Base-by-base conservation (phyloP, 2,797 vertebrate species). In the Dallia pectoralis region DNA sequence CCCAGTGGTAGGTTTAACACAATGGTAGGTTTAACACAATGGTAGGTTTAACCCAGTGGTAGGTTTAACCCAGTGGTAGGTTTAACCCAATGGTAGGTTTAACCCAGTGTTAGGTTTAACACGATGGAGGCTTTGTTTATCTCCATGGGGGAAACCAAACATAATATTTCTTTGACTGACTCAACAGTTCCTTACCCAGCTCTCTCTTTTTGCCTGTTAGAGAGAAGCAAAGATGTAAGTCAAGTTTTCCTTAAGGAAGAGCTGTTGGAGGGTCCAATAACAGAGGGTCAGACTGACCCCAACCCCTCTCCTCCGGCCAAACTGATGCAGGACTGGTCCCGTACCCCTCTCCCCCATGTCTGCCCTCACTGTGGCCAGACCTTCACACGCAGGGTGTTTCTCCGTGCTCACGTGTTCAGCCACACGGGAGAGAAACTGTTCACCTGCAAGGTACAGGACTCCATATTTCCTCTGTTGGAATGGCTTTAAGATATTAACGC, bases 401-500 rank as follows among this genome's bases (percentile, higher is more conserved):
- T 98, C 15, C 95, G 96, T 0, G 95, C 94, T 18, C 96, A 97
- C 8, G 93, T 96, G 80, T 94, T 93, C 83, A 96, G 94, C 4
- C 96, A 97, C 91, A 97, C 96, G 0, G 95, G 95, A n/a, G 95
- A 96, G 78, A 94, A 96, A 79, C 95, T 96, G 25, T 97, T 95
- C 84, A 93, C 91, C 5, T 97, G 96, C 90, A 93, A 93, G 68
- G 70, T 71, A 51, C 47, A 11, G 89, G 91, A 90, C 8, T 56
- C n/a, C n/a, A 56, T 1, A 56, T 25, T n/a, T 25, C 5, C 25
- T 56, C 81, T 76, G 56, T 9, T 81, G 59, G 65, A n/a, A 68
- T 65, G 53, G 65, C 74, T 84, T 69, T 18, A 71, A 69, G 44
- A 12, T 76, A 33, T 72, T 56, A 74, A 64, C 76, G 65, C 69